Evolutionary conservation across 2,797 vertebrate genomes (phyloP).

Genomic region (Catamblyrhynchus diadema): DNA sequence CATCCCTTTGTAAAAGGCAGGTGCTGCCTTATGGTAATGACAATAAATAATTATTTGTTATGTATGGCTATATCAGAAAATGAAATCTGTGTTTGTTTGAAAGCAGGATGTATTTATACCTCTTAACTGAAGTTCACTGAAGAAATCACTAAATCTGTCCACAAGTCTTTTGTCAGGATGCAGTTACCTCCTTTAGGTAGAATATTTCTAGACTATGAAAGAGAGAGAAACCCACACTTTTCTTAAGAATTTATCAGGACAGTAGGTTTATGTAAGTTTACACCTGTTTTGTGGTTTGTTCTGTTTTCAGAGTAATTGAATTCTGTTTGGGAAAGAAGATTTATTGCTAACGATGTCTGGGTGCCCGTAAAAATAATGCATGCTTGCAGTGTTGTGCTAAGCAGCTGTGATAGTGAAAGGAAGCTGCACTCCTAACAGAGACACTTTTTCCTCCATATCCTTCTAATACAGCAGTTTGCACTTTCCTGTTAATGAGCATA

Average conservation of each 20-base stretch:
- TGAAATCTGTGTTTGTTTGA: neutral
- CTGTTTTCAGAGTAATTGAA: neutral
- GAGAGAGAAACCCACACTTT: accelerated
- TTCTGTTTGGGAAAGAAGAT: neutral
- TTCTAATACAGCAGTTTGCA: neutral
- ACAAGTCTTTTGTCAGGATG: neutral
- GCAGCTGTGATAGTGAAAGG: neutral
- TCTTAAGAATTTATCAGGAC: neutral
- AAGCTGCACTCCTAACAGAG: neutral
- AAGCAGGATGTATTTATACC: neutral
- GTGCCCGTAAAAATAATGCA: neutral
- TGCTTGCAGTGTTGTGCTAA: neutral
- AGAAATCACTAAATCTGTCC: neutral
- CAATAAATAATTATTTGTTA: neutral
- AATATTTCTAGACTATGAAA: neutral
- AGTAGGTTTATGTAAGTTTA: neutral
- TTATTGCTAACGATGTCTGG: neutral
- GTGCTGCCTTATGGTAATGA: neutral
- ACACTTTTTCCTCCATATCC: neutral
- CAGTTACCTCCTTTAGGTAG: neutral
- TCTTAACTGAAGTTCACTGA: neutral
- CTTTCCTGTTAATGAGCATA: neutral
- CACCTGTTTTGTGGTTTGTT: neutral
- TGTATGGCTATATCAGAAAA: neutral
- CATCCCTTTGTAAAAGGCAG: neutral